Percentiles rank a stretch among this genome's conserved stretches.
These are phyloP conservation scores for Liasis olivaceus DNA, from an alignment of 2,797 vertebrate species.

Conservation along the genomic window DNA sequence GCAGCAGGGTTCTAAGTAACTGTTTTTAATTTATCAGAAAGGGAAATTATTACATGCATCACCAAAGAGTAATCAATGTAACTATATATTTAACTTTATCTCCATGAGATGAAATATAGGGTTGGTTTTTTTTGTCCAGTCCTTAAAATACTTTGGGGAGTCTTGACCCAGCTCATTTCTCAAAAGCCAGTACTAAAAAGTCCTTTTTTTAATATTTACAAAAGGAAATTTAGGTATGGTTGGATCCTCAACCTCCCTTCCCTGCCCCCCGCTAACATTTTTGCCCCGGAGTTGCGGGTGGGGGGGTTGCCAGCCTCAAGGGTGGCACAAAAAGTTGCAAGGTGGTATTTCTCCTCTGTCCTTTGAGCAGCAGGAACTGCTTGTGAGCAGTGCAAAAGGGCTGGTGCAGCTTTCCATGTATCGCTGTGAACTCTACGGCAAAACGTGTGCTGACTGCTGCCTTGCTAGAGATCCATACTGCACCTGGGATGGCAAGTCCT, in stretches of 20 bases:
- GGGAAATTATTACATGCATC: neutral
- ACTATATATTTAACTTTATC: neutral
- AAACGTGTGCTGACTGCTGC: constrained; percentile 86
- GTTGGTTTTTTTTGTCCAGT: neutral
- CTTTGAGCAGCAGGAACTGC: constrained; percentile 62
- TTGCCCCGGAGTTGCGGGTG: neutral
- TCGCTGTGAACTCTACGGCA: constrained; percentile 87
- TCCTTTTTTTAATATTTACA: neutral
- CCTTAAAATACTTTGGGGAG: neutral
- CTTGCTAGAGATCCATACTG: constrained; percentile 88
- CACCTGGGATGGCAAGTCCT: constrained; percentile 86
- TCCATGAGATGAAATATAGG: neutral
- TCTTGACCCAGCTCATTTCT: neutral
- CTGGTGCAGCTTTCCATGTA: constrained; percentile 83
- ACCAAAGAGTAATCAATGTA: neutral
- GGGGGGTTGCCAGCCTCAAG: neutral
- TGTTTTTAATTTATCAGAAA: neutral
- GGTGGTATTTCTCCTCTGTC: neutral
- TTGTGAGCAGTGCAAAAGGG: constrained; percentile 69
- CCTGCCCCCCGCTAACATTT: neutral
- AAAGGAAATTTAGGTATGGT: neutral
- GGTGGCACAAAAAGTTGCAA: no score
- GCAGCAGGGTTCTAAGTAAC: neutral
- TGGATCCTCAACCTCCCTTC: neutral
- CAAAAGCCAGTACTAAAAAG: neutral